A percentile compares a stretch with the other conserved stretches of the same genome.
Conservation (phyloP, 1,140 invertebrate genomes). For the Diuraphis noxia region DNA sequence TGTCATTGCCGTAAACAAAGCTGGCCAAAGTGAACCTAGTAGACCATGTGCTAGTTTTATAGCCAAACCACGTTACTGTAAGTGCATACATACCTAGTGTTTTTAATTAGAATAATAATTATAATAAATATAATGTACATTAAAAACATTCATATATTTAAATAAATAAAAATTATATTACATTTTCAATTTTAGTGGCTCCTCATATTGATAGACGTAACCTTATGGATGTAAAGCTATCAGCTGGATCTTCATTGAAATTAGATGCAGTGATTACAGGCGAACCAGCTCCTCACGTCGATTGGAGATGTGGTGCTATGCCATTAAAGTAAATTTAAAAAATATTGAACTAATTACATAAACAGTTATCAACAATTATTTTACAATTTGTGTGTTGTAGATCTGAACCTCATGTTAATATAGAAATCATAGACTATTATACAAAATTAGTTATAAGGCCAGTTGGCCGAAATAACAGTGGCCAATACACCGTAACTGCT, state of each 20-base stretch:
- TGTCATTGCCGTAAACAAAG: conserved; percentile 94
- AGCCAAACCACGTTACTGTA: conserved; percentile 86
- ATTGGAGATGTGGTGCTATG: conserved; percentile 78
- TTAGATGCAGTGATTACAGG: conserved; percentile 89
- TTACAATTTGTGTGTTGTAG: conserved; percentile 45
- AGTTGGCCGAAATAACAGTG: conserved; percentile 77
- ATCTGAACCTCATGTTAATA: conserved; percentile 59
- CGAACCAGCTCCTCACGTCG: conserved; percentile 86
- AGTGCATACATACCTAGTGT: conserved; percentile 59
- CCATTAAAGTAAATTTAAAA: conserved; percentile 60
- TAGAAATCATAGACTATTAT: conserved; percentile 85
- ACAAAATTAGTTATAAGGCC: conserved; percentile 84
- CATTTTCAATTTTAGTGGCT: conserved; percentile 67
- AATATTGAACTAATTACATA: not conserved
- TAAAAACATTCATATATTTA: not conserved
- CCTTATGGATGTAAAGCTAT: conserved; percentile 83
- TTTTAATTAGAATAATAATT: no score
- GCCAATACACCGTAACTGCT: conserved; percentile 85
- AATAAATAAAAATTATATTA: not conserved
- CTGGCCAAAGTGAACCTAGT: conserved; percentile 85
- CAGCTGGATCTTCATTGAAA: conserved; percentile 89
- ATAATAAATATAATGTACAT: not conserved
- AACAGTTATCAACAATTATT: not conserved
- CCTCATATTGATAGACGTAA: conserved; percentile 94
- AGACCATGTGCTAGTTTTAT: conserved; percentile 85